These are phyloP conservation scores for Drosophila incognita DNA, from an alignment of 2,888 invertebrate species.

Conservation along the genomic window DNA sequence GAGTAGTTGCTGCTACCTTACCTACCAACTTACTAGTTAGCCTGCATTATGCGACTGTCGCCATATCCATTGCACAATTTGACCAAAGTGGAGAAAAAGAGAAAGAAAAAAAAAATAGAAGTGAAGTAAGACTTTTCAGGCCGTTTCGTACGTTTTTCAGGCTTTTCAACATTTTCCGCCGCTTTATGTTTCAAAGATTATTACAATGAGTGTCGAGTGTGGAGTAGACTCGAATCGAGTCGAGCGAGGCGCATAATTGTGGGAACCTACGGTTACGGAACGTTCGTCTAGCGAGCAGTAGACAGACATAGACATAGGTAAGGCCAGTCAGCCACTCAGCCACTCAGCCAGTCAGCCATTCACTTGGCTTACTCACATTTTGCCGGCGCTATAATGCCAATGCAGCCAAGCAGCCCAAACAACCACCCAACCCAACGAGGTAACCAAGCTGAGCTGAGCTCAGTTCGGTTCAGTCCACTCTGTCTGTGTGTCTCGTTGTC, in stretches of 20 bases:
- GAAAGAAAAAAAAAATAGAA: conserved; percentile 23
- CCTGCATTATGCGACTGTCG: conserved; percentile 35
- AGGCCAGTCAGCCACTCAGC: conserved; percentile 55
- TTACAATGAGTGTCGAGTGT: conserved; percentile 64
- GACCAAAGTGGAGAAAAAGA: conserved; percentile 24
- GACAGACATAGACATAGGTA: conserved; percentile 61
- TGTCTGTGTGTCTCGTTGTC: conserved; percentile 56
- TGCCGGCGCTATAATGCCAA: conserved; percentile 78
- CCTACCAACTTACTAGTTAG: conserved; percentile 3
- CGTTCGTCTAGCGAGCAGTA: conserved; percentile 68
- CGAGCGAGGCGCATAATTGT: conserved; percentile 75
- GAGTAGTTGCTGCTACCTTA: conserved; percentile 21
- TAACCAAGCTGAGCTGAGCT: conserved; percentile 30
- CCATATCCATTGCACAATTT: conserved; percentile 69
- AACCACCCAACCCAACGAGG: conserved; percentile 30
- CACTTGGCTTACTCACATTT: conserved; percentile 73
- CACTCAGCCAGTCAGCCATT: conserved; percentile 56
- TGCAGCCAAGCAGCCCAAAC: conserved; percentile 59
- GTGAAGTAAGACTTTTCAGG: conserved; percentile 65
- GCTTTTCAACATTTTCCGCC: conserved; percentile 72
- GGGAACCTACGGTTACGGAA: conserved; percentile 78
- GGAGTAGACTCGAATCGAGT: conserved; percentile 43
- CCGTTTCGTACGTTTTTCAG: conserved; percentile 50
- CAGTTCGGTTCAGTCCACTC: conserved; percentile 44
- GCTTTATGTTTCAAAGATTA: conserved; percentile 76